Evolutionary conservation across 1,140 invertebrate genomes (phyloP).

Genomic region (Drosophila subobscura): DNA sequence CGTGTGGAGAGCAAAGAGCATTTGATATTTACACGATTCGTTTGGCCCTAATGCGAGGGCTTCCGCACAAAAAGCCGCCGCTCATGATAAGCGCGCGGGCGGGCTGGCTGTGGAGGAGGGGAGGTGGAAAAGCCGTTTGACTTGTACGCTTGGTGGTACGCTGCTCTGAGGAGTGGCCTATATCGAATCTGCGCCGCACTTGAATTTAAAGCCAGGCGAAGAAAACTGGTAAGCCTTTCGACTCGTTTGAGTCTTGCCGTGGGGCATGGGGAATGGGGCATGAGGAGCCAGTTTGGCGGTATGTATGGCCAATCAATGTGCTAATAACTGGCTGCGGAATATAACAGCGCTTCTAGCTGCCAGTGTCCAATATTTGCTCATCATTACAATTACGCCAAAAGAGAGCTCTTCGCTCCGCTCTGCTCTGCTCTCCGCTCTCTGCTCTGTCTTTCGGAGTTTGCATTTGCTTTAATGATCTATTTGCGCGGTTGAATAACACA

Average conservation of each 20-base stretch:
- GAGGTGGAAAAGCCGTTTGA: slow-evolving; percentile 63
- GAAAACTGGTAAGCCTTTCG: slow-evolving; percentile 42
- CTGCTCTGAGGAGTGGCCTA: slow-evolving; percentile 45
- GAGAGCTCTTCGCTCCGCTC: slow-evolving; percentile 4
- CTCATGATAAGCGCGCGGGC: slow-evolving; percentile 60
- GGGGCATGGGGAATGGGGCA: not conserved
- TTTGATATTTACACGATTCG: slow-evolving; percentile 63
- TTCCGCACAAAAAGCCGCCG: slow-evolving; percentile 41
- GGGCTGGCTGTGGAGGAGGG: slow-evolving; percentile 22
- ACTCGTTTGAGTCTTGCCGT: slow-evolving; percentile 30
- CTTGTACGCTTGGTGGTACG: slow-evolving; percentile 32
- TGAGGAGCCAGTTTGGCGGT: slow-evolving; percentile 53
- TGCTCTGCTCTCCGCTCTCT: too few species aligned
- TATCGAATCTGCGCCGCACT: slow-evolving; percentile 42
- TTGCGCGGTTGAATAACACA: slow-evolving; percentile 67
- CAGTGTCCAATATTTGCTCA: slow-evolving; percentile 66
- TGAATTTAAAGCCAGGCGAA: slow-evolving; percentile 32
- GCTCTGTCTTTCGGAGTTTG: slow-evolving; percentile 19
- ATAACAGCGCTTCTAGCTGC: slow-evolving; percentile 16
- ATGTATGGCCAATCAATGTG: slow-evolving; percentile 44
- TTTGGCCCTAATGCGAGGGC: slow-evolving; percentile 57
- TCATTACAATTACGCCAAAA: slow-evolving; percentile 60
- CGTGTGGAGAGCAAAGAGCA: slow-evolving; percentile 36
- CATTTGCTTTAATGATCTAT: slow-evolving; percentile 52
- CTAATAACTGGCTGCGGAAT: slow-evolving; percentile 34